Base-by-base conservation (phyloP, 2,888 invertebrate genomes). In the Sesia apiformis region DNA sequence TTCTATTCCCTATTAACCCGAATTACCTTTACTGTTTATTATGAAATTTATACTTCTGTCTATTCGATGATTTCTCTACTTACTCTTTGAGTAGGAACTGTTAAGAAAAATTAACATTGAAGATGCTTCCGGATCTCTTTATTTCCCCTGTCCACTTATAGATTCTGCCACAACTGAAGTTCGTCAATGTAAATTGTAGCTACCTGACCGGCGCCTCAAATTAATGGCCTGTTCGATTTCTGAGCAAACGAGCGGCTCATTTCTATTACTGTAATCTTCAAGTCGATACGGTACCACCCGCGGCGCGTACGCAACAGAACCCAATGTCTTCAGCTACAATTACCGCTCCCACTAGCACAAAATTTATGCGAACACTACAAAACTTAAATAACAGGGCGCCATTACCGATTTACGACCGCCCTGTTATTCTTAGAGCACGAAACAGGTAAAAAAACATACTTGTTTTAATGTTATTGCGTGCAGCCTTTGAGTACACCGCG, bases 351-450 rank as follows among this genome's bases (percentile, higher is more conserved):
- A 62, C 61, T 61, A 66, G 68, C 67, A 68, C 65, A 61, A 74
- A 79, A 78, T 81, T 76, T 81, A 81, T 80, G 80, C 81, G 76
- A 78, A 77, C 74, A 69, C 66, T 66, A 61, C 74, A 59, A 62
- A 50, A 59, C 62, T 57, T 65, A 87, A 87, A 87, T 88, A 84
- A 87, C 80, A 87, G 86, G 88, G 87, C 88, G 84, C 84, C 84
- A 76, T 65, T 69, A 65, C 78, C 82, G 85, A 86, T 87, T 86
- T 84, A 86, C 81, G 80, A 74, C 67, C 69, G 66, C 67, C 69
- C 71, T 61, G 70, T 70, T 72, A 68, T 86, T 87, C 87, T 85
- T 67, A 84, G 84, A 84, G 78, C 67, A 63, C 67, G 65, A 64
- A 58, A 58, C 78, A 81, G 81, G 76, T 77, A 81, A 78, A 76